Evolutionary conservation across 2,888 invertebrate genomes (phyloP), one percentile per base, ranked within the genome.

Genomic region (Catocala sponsa): DNA sequence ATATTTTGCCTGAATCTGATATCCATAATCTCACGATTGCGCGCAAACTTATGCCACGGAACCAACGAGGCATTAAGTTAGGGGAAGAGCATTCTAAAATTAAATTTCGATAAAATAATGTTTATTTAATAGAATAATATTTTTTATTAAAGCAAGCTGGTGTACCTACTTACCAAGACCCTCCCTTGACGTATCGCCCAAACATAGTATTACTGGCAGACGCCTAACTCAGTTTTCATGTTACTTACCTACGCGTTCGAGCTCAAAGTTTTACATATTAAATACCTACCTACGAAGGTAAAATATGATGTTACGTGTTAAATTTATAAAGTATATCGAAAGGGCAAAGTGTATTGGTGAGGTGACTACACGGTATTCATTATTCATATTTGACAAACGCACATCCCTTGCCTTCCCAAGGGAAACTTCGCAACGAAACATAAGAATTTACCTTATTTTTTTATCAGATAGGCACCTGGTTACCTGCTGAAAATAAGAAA

Each of bases 321-420:
- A 62, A 70, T 72, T 58, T 61, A 47, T 59, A 65, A 64, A 65
- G 44, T 41, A 46, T 51, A 76, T 72, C 52, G 63, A 71, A 64
- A 74, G 64, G 61, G 55, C 68, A 65, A 65, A 68, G 50, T 66
- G 66, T 67, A 74, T 71, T 70, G 66, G 67, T 43, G 50, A 63
- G 59, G 66, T 63, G 76, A 71, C 60, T 61, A 62, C 65, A 66
- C 47, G 58, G 51, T 75, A 65, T 74, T 76, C 68, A 74, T 75
- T 71, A 76, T 76, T 76, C 77, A 78, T 75, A 73, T 73, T 78
- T 70, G 64, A 70, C 68, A 68, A 61, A 65, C 64, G 49, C 48
- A 52, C 49, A 63, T 62, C 58, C 68, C 73, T 64, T 59, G 58
- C 50, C 54, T 70, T 71, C 70, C 76, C 25, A 61, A 65, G 64